Percentiles rank a stretch among this genome's conserved stretches.
These are phyloP conservation scores for Enhydra lutris DNA, from an alignment of 2,113 vertebrate species.

Conservation along the genomic window DNA sequence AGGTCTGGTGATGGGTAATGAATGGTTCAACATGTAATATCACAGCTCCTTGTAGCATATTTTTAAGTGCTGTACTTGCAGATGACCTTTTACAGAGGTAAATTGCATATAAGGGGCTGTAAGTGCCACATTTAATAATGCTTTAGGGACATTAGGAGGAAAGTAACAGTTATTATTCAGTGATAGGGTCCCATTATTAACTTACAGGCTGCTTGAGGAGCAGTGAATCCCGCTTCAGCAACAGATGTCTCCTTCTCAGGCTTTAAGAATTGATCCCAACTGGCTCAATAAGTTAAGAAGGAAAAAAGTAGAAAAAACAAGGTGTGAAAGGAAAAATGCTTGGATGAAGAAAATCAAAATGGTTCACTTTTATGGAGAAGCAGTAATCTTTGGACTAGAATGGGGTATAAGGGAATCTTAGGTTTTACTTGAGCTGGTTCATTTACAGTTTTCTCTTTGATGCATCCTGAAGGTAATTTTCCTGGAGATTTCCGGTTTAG, in stretches of 20 bases:
- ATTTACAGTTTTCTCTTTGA: neutral
- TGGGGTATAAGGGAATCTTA: neutral
- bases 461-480: neutral
- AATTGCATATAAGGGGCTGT: slow-evolving; percentile 33
- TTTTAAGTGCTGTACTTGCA: slow-evolving; percentile 53
- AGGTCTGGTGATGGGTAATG: neutral
- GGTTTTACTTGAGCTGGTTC: neutral
- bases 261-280: slow-evolving; percentile 25
- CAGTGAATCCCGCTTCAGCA: slow-evolving; percentile 2
- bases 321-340: neutral
- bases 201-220: slow-evolving; percentile 29
- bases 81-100: slow-evolving; percentile 62
- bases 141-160: slow-evolving; percentile 47
- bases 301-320: neutral
- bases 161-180: slow-evolving; percentile 53
- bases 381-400: neutral
- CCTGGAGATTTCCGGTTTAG: neutral
- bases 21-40: neutral
- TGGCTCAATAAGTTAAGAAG: neutral
- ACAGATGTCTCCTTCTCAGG: neutral
- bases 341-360: neutral
- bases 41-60: neutral
- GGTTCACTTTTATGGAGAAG: neutral
- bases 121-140: slow-evolving; percentile 59
- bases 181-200: slow-evolving; percentile 53